These are phyloP conservation scores for Miichthys miiuy DNA, from an alignment of 2,797 vertebrate species.

Conservation along the genomic window DNA sequence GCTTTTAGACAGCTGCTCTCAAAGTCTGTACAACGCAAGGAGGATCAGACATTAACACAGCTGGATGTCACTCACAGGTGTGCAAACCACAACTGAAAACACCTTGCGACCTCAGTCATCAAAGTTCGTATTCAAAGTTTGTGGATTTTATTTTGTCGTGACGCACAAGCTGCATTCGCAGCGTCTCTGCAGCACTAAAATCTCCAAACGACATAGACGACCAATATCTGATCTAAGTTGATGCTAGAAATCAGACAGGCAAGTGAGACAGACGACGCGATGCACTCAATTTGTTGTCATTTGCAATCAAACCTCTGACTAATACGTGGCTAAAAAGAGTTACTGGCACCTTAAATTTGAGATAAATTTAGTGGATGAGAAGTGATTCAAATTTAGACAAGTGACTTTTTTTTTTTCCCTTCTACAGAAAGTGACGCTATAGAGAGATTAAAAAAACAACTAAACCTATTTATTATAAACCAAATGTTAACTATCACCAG, in stretches of 20 bases:
- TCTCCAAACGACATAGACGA: not conserved
- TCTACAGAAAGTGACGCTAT: slow-evolving; percentile 37
- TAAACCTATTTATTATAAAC: slow-evolving; percentile 45
- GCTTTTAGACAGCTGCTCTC: not conserved
- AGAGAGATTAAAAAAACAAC: slow-evolving; percentile 23
- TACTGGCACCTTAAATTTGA: not conserved
- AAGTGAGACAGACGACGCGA: too few species aligned
- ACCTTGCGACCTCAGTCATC: not conserved
- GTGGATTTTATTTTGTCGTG: not conserved
- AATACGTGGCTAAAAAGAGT: not conserved
- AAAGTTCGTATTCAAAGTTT: too few species aligned
- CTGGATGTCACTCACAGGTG: slow-evolving; percentile 36
- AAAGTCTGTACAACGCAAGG: not conserved
- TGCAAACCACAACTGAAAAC: slow-evolving; percentile 40
- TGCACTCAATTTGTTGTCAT: too few species aligned
- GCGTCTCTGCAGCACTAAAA: not conserved
- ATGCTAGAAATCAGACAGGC: not conserved
- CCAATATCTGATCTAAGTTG: not conserved
- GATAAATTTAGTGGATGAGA: not conserved
- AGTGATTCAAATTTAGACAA: slow-evolving; percentile 34
- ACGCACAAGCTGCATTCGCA: not conserved
- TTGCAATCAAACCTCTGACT: not conserved
- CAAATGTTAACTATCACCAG: slow-evolving; percentile 5
- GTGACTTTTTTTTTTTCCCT: not conserved
- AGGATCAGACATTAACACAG: not conserved